Conservation (phyloP, 2,113 vertebrate genomes). For the Coregonus clupeaformis region DNA sequence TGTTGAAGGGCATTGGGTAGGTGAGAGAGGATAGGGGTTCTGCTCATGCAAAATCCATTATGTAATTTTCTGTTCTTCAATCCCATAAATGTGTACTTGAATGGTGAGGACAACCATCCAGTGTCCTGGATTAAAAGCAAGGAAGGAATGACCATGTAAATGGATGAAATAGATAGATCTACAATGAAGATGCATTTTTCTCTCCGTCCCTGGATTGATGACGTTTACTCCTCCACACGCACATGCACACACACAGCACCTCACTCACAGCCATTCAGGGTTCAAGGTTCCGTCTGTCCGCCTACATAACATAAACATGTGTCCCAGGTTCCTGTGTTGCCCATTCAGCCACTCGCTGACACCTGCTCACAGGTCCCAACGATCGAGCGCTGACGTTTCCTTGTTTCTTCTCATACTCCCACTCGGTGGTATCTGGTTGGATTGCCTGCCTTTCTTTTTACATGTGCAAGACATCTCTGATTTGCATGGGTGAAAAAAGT, state of each 20-base stretch:
- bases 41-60: no score
- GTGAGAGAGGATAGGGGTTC: no score
- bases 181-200: slow-evolving; percentile 18
- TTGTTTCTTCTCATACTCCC: slow-evolving; percentile 64
- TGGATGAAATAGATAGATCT: not conserved
- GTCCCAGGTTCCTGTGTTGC: slow-evolving; percentile 73
- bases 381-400: slow-evolving; percentile 45
- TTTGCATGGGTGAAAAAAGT: not conserved
- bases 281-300: slow-evolving; percentile 45
- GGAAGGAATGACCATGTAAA: slow-evolving; percentile 48
- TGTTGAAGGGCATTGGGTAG: no score
- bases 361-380: slow-evolving; percentile 65
- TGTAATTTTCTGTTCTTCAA: no score
- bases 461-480: not conserved
- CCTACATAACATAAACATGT: slow-evolving; percentile 46
- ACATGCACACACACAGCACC: slow-evolving; percentile 16
- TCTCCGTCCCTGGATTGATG: not conserved
- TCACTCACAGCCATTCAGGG: slow-evolving; percentile 46
- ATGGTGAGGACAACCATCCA: slow-evolving; percentile 38
- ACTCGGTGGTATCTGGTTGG: slow-evolving; percentile 49
- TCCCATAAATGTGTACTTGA: no score
- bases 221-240: slow-evolving; percentile 37
- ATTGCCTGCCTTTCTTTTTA: slow-evolving; percentile 7
- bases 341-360: slow-evolving; percentile 69
- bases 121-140: not conserved